Base-by-base conservation (phyloP, 2,113 vertebrate species). In the Psilopogon haemacephalus region DNA sequence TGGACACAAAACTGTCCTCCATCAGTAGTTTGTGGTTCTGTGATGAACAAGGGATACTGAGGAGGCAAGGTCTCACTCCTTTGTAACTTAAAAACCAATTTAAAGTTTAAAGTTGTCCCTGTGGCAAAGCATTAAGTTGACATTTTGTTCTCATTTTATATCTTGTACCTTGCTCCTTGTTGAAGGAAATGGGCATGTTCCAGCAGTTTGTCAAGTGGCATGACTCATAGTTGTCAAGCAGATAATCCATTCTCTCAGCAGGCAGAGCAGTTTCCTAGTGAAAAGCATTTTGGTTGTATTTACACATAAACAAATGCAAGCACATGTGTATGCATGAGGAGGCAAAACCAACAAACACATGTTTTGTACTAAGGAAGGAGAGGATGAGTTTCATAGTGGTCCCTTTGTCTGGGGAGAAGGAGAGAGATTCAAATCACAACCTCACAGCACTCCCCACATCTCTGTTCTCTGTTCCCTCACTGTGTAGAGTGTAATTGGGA, bases 251-350 rank as follows among this genome's bases (percentile, higher is more conserved):
- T 95, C 71, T 50, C 78, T 77, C 85, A 88, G 75, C 78, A 77
- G 64, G 78, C 64, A 93, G 54, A 89, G 76, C 60, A 42, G 72
- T 12, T 46, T 93, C 71, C 75, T 11, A 70, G 71, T 23, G 50
- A 89, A 59, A 85, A 74, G 19, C 28, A 73, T 73, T 88, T 89
- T 67, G 37, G 1, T 59, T 95, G 76, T 89, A 77, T 88, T 89
- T 80, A 60, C 60, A 80, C 26, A 62, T 37, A 85, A 93, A 79
- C 17, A 63, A 20, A 58, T 24, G 56, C 37, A 88, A 85, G 56
- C 52, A 55, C 18, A 35, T 38, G 55, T 23, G 19, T 37, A 74
- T 35, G 40, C 54, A 30, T 38, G 73, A 81, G 42, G 62, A 90
- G 32, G 8, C 82, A 74, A 93, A 94, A 67, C 52, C 76, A 88